A percentile compares a stretch with the other conserved stretches of the same genome.
Evolutionary conservation across 2,888 invertebrate species (phyloP).

Genomic region (Dicyrtoma fusca): DNA sequence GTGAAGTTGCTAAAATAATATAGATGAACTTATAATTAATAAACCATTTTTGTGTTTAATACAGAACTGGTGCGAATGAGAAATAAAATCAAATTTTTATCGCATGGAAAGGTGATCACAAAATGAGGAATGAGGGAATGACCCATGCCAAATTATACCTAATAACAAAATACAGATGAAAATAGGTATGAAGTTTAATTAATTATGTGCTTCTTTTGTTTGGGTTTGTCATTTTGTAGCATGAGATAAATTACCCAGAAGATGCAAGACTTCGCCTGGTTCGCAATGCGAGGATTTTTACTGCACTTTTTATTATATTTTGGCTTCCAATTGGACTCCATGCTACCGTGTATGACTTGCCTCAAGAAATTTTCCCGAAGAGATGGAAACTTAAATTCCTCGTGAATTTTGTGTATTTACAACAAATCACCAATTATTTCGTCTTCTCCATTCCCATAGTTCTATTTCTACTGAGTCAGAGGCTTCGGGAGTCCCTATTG

Average conservation of each 20-base stretch:
- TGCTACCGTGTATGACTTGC: conserved; percentile 46
- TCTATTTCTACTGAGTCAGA: conserved; percentile 21
- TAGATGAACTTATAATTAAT: no score
- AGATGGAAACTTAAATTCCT: neutral
- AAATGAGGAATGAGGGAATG: neutral
- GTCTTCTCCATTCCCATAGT: conserved; percentile 17
- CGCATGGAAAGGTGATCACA: conserved; percentile 1
- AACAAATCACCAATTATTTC: conserved; percentile 15
- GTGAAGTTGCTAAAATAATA: no score
- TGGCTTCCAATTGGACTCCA: conserved; percentile 51
- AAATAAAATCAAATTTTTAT: conserved; percentile 10
- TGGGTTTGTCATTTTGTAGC: no score
- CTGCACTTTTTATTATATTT: conserved; percentile 41
- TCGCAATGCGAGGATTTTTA: conserved; percentile 48
- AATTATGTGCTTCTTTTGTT: no score
- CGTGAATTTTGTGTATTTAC: neutral
- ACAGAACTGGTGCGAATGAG: conserved; percentile 19
- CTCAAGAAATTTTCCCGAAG: conserved; percentile 44
- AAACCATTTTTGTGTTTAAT: no score
- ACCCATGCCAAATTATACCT: neutral
- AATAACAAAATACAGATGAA: neutral
- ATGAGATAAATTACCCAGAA: no score
- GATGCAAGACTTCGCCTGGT: conserved; percentile 40
- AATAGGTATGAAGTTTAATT: no score
- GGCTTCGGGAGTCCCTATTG: conserved; percentile 1